Percentiles rank a stretch among this genome's conserved stretches.
Evolutionary conservation across 2,113 vertebrate species (phyloP).

Genomic region (Eonycteris spelaea): DNA sequence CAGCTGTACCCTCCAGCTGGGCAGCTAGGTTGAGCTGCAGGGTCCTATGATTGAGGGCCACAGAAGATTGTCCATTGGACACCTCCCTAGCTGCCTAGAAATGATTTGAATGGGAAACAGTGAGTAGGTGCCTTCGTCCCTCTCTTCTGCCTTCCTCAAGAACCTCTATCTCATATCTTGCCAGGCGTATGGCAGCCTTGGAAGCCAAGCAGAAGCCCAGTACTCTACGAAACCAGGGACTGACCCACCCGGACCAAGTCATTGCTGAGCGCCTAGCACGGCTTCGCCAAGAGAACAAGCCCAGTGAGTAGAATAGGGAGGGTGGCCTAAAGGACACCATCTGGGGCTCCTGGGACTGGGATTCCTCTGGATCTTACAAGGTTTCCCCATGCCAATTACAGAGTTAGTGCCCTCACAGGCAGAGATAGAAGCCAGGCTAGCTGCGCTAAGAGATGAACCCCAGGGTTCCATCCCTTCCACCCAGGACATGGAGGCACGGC

Average conservation of each 20-base stretch:
- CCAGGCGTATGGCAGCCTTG: constrained; percentile 91
- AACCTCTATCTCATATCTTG: constrained; percentile 49
- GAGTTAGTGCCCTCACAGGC: constrained; percentile 89
- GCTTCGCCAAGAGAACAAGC: constrained; percentile 90
- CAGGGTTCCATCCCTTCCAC: constrained; percentile 84
- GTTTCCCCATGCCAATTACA: constrained; percentile 67
- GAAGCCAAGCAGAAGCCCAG: constrained; percentile 87
- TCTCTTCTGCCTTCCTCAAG: constrained; percentile 22
- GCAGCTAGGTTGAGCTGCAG: constrained; percentile 5
- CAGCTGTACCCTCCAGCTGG: not conserved
- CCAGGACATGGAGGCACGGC: constrained; percentile 90
- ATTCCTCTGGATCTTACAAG: constrained; percentile 12
- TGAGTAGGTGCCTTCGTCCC: not conserved
- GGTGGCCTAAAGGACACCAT: not conserved
- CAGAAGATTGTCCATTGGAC: not conserved
- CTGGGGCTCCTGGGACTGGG: not conserved
- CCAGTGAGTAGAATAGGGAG: constrained; percentile 83
- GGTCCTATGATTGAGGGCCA: not conserved
- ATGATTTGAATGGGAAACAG: not conserved
- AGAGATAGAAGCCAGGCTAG: constrained; percentile 93
- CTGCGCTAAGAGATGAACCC: constrained; percentile 86
- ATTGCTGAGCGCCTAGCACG: constrained; percentile 93
- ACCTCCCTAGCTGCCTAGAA: not conserved
- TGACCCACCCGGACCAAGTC: constrained; percentile 89
- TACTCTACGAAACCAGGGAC: constrained; percentile 74